Percentiles rank a stretch among this genome's conserved stretches.
phyloP scores from a whole-genome alignment of 2,797 vertebrate genomes.

The Amblyraja radiata region DNA sequence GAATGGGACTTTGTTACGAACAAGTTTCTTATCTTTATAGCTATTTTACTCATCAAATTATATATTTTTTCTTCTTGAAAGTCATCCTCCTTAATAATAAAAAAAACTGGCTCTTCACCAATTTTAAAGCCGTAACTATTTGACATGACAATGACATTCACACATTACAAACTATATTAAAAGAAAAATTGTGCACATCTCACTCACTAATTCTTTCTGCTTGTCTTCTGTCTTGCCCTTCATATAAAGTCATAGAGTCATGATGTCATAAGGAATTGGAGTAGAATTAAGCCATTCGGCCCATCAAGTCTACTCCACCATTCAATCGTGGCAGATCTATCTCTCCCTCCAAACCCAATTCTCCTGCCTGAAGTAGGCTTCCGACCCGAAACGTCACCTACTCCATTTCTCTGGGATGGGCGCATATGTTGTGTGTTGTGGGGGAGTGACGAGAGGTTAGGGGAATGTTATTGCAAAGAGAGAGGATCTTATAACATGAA shows the following conservation, averaged over 20 bases:
- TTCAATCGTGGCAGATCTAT: no score
- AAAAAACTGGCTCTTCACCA: not conserved
- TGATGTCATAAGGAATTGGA: no score
- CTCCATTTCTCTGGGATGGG: no score
- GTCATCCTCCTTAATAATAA: not conserved
- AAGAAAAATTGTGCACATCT: not conserved
- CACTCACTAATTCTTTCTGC: not conserved
- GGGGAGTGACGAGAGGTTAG: not conserved
- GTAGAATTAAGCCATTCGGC: no score
- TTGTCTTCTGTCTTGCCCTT: not conserved
- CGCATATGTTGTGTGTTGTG: not conserved
- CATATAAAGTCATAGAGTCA: no score
- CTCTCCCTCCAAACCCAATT: no score
- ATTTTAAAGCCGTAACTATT: not conserved
- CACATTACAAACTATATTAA: not conserved
- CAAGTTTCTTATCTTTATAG: constrained; percentile 8
- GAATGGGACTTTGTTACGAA: constrained; percentile 1
- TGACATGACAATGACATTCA: not conserved
- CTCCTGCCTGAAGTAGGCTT: no score
- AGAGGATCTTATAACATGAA: not conserved
- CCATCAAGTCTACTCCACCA: no score
- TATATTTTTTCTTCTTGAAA: not conserved
- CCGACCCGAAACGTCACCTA: no score
- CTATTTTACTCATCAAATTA: not conserved
- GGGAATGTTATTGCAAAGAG: not conserved